These are phyloP conservation scores for Eupsilia transversa DNA, from an alignment of 2,888 invertebrate species.

Conservation along the genomic window DNA sequence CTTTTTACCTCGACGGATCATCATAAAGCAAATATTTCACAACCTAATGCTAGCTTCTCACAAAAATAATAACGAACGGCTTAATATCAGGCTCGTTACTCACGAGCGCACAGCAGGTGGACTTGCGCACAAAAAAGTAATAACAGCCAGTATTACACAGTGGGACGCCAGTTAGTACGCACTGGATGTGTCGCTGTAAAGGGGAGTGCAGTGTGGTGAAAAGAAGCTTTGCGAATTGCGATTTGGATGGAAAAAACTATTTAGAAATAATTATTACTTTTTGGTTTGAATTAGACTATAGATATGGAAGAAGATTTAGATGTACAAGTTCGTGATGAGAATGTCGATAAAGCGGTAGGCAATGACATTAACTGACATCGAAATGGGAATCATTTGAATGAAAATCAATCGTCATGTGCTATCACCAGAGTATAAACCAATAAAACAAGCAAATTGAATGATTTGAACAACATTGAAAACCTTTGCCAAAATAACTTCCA, in stretches of 20 bases:
- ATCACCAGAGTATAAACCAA: not conserved
- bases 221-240: conserved; percentile 32
- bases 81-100: conserved; percentile 75
- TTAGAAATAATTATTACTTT: not conserved
- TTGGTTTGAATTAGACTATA: not conserved
- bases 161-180: conserved; percentile 68
- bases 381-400: not conserved
- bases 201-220: conserved; percentile 37
- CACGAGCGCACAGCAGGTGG: conserved; percentile 80
- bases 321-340: not conserved
- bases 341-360: not conserved
- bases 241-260: conserved; percentile 22
- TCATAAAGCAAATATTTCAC: conserved; percentile 49
- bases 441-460: not conserved
- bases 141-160: conserved; percentile 66
- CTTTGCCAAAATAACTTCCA: not conserved
- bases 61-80: conserved; percentile 61
- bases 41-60: conserved; percentile 45
- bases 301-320: not conserved
- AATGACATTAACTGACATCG: not conserved
- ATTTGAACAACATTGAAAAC: not conserved
- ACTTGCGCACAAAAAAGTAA: conserved; percentile 64
- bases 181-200: conserved; percentile 40
- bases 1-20: not conserved
- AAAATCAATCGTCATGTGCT: too few species aligned